These are phyloP conservation scores for Thamnophis sirtalis DNA, from an alignment of 2,113 vertebrate species.

Conservation along the genomic window DNA sequence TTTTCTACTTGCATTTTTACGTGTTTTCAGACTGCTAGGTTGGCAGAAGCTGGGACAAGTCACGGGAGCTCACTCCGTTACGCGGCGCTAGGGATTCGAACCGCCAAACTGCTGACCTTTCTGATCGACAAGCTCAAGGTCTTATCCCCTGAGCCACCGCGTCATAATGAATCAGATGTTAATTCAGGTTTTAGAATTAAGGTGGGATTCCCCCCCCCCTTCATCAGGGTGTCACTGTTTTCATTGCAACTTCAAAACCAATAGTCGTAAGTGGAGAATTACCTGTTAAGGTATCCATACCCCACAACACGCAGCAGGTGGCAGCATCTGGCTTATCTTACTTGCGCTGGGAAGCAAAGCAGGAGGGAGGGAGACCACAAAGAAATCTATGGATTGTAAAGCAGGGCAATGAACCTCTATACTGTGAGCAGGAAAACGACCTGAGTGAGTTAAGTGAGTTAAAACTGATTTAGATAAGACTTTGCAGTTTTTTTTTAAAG, in stretches of 20 bases:
- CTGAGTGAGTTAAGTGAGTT: too few species aligned
- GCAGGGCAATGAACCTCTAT: background rate
- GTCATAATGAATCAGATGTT: too few species aligned
- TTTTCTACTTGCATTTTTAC: too few species aligned
- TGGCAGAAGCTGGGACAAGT: too few species aligned
- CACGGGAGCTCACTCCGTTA: too few species aligned
- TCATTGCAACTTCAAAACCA: background rate
- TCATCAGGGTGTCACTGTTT: background rate
- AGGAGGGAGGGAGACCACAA: background rate
- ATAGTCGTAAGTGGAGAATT: background rate
- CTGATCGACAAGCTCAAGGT: too few species aligned
- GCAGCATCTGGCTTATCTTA: background rate
- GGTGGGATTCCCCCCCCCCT: fast-evolving
- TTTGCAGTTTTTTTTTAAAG: background rate
- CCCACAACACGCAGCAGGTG: background rate
- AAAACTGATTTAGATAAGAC: background rate
- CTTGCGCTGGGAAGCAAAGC: background rate
- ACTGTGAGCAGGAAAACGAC: background rate
- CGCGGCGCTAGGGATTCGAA: too few species aligned
- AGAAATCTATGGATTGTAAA: background rate
- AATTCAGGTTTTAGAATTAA: background rate
- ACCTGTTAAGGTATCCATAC: background rate
- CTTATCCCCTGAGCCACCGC: too few species aligned
- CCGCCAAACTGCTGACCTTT: too few species aligned
- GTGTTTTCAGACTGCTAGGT: too few species aligned